A percentile compares a stretch with the other conserved stretches of the same genome.
phyloP scores from a whole-genome alignment of 2,113 vertebrate species.

The Odontophorus gujanensis region DNA sequence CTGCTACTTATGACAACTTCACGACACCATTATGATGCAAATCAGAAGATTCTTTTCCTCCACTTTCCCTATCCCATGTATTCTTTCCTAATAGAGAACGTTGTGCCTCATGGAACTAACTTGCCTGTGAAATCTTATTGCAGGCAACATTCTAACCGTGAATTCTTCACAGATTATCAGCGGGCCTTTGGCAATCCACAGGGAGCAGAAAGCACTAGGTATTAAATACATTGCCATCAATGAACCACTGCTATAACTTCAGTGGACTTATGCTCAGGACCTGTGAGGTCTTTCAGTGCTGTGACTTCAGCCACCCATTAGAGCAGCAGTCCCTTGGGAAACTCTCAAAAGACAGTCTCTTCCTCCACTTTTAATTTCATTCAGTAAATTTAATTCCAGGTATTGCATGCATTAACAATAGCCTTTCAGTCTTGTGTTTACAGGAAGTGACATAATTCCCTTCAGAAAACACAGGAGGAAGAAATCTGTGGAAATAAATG shows the following conservation, averaged over 20 bases:
- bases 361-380: background rate
- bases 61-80: background rate
- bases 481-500: background rate
- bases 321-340: background rate
- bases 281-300: background rate
- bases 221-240: background rate
- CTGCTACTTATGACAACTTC: background rate
- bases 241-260: background rate
- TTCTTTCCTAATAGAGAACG: background rate
- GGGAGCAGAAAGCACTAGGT: background rate
- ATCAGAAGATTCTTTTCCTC: background rate
- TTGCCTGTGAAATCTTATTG: background rate
- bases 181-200: background rate
- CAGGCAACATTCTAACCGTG: background rate
- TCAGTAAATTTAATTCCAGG: constrained; percentile 2
- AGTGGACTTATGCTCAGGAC: background rate
- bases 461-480: background rate
- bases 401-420: background rate
- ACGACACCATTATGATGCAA: background rate
- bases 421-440: constrained; percentile 22
- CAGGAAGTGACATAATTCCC: background rate
- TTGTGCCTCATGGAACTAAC: background rate
- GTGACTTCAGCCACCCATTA: background rate
- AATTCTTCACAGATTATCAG: background rate
- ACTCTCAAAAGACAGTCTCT: background rate